phyloP scores from a whole-genome alignment of 2,113 vertebrate genomes.

The Boulengeromyrus knoepffleri region DNA sequence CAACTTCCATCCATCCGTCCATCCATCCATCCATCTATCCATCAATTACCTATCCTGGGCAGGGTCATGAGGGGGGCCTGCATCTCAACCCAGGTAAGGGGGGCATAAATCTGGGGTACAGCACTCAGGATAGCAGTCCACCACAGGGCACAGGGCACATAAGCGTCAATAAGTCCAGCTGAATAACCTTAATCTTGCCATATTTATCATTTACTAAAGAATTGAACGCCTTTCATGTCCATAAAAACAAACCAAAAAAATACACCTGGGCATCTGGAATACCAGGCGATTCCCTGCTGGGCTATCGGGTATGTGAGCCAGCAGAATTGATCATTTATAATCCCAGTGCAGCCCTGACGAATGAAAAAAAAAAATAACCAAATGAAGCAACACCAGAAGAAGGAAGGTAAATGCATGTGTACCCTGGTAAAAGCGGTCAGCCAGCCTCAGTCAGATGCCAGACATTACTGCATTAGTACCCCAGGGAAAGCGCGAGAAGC shows the following conservation, averaged over 20 bases:
- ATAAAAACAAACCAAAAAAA: neutral
- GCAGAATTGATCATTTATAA: neutral
- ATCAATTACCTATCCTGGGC: neutral
- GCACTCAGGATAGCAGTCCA: neutral
- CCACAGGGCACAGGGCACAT: neutral
- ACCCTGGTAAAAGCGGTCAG: neutral
- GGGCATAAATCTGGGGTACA: neutral
- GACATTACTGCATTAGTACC: neutral
- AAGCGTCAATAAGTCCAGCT: neutral
- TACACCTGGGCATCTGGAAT: neutral
- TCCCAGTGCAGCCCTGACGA: neutral
- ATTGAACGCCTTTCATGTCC: neutral
- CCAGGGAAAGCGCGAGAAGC: neutral
- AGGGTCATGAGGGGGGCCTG: neutral
- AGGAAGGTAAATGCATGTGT: neutral
- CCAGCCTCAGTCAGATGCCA: neutral
- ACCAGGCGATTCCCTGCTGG: neutral
- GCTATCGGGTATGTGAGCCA: neutral
- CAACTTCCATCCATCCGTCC: neutral
- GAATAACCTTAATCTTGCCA: neutral
- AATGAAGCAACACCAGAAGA: neutral
- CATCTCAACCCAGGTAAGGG: neutral
- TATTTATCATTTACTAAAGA: neutral
- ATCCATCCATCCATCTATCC: neutral
- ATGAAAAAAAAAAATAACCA: rapidly evolving